Evolutionary conservation across 2,797 vertebrate genomes (phyloP), one percentile per base, ranked within the genome.

Genomic region (Aplochiton taeniatus): DNA sequence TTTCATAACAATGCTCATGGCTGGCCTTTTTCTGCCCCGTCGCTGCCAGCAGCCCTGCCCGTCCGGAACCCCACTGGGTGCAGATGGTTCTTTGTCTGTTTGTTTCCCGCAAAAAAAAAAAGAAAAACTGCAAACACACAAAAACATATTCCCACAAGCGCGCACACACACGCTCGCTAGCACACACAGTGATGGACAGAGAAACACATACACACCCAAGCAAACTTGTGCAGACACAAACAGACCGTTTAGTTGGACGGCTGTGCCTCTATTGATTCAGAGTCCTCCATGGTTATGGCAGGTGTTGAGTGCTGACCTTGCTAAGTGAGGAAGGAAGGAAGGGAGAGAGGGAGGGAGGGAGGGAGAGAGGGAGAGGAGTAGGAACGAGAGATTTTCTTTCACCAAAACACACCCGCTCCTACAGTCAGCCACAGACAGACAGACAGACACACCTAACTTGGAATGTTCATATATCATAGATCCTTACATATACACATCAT

Each of bases 11-110:
- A 81, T 70, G 82, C 79, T 78, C 74, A 69, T 72, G 82, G 77
- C 84, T 74, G 84, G 74, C 66, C 70, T 79, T 68, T 71, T 81
- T 75, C 68, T 74, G 76, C 75, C 75, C 80, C 78, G n/a, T n/a
- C n/a, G n/a, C n/a, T 54, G 79, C 20, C 55, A 76, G 71, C 62
- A 73, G 80, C 79, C 58, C 72, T 69, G 82, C 77, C 86, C 81
- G 82, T 82, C 85, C 71, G 81, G 83, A 79, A 68, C 79, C 83
- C 87, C 73, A 82, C 86, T 83, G 86, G 59, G 83, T 86, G 83
- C 87, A 90, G 85, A 89, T 85, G 82, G 84, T 70, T 85, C 85
- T 85, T 86, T 88, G 87, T 88, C 72, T 85, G 80, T 68, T 75
- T 73, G 77, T 78, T 78, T 85, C 81, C 72, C 82, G 80, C 72